Evolutionary conservation across 2,888 invertebrate species (phyloP), one percentile per base, ranked within the genome.

Genomic region (Girardia tigrina): DNA sequence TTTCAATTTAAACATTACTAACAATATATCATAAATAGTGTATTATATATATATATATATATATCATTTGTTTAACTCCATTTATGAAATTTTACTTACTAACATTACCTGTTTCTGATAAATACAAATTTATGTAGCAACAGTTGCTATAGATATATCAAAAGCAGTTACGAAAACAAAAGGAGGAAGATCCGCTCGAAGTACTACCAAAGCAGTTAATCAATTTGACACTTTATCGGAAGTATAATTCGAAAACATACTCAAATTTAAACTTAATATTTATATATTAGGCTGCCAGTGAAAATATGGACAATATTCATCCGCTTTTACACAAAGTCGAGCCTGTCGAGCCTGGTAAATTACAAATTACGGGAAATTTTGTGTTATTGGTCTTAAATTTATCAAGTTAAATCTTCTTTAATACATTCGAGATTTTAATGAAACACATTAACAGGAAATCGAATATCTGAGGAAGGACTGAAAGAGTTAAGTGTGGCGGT

Each of bases 351-450:
- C 74, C 74, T 8, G 74, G 74, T 26, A 74, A 74, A 6, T 69
- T 74, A 23, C 6, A 20, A 26, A 74, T 74, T 56, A 26, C 23
- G 4, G 74, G 74, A 42, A 74, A 74, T 29, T 74, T 74, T 42
- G 28, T 74, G 26, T n/a, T 74, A 20, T 56, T 74, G n/a, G 27
- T 74, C 1, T 28, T 74, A 12, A 74, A 74, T 74, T 69, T 74
- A 56, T 42, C 74, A 2, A 42, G 74, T 74, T 20, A 74, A 26
- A n/a, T 4, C 28, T 72, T 72, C 27, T 26, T 8, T 28, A 16
- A 26, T 73, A 36, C 26, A 2, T 2, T 6, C 2, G n/a, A 6
- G 23, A 6, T 72, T 27, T 72, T n/a, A 72, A 69, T 36, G 26
- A 73, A 1, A 20, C 6, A 6, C 28, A 4, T 29, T 72, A 16